Percentiles rank a stretch among this genome's conserved stretches.
Evolutionary conservation across 2,113 vertebrate genomes (phyloP).

Genomic region (Okapia johnstoni): DNA sequence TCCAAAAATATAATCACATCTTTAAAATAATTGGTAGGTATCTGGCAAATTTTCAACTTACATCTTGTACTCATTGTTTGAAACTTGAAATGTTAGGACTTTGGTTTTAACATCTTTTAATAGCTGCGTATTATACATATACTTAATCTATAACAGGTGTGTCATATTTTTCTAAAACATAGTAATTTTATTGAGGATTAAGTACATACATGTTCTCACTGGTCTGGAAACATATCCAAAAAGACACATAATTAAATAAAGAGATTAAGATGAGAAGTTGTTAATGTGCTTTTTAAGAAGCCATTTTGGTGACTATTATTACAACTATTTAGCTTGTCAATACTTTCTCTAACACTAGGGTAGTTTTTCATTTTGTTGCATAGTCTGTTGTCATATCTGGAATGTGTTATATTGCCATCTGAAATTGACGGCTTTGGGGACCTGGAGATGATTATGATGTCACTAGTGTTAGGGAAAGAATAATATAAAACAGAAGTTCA

Average conservation of each 20-base stretch:
- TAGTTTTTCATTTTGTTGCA: conserved; percentile 56
- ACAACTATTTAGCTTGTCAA: conserved; percentile 60
- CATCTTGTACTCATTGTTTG: conserved; percentile 78
- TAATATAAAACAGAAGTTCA: conserved; percentile 64
- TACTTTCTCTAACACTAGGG: conserved; percentile 46
- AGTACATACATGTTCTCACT: conserved; percentile 68
- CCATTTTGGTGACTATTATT: conserved; percentile 56
- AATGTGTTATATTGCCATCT: conserved; percentile 65
- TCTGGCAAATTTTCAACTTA: conserved; percentile 75
- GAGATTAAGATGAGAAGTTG: conserved; percentile 65
- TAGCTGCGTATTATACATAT: conserved; percentile 58
- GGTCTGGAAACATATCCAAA: conserved; percentile 59
- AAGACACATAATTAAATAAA: conserved; percentile 62
- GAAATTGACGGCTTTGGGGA: conserved; percentile 56
- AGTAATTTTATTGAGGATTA: conserved; percentile 76
- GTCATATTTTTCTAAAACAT: conserved; percentile 70
- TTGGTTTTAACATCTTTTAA: conserved; percentile 71
- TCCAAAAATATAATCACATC: conserved; percentile 70
- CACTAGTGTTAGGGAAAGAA: conserved; percentile 58
- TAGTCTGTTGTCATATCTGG: conserved; percentile 61
- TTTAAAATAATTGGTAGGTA: conserved; percentile 73
- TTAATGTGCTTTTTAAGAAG: conserved; percentile 66
- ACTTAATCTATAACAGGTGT: conserved; percentile 78
- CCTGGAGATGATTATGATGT: conserved; percentile 69
- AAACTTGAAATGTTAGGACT: conserved; percentile 72